These are phyloP conservation scores for Agapostemon virescens DNA, from an alignment of 2,888 invertebrate species.

Conservation along the genomic window DNA sequence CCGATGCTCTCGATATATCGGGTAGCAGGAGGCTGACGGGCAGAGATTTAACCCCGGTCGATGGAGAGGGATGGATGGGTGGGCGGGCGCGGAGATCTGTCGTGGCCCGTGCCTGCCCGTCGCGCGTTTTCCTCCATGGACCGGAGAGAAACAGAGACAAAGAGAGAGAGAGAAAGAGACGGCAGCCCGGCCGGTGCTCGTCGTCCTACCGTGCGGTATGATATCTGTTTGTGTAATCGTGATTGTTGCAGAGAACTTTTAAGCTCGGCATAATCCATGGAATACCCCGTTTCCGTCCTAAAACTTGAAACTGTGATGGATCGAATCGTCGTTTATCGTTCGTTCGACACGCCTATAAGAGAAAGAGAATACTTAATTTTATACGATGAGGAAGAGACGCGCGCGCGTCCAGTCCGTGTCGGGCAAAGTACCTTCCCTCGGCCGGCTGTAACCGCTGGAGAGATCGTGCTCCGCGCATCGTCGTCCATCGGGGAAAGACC, in stretches of 20 bases:
- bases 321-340: conserved; percentile 50
- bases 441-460: conserved; percentile 7
- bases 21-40: too few species aligned
- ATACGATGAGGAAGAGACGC: conserved; percentile 8
- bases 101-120: not conserved
- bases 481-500: not conserved
- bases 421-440: conserved; percentile 41
- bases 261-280: conserved; percentile 78
- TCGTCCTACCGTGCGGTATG: too few species aligned
- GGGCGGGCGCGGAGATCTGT: not conserved
- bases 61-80: too few species aligned
- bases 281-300: conserved; percentile 73
- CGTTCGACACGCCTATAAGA: conserved; percentile 23
- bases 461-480: not conserved
- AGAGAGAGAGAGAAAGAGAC: too few species aligned
- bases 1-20: too few species aligned
- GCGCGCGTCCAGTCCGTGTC: not conserved
- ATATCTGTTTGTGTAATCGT: conserved; percentile 37
- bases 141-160: too few species aligned
- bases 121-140: not conserved
- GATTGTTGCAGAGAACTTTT: conserved; percentile 78
- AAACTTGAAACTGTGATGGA: conserved; percentile 77
- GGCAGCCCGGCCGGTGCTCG: too few species aligned
- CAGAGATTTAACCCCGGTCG: not conserved
- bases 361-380: conserved; percentile 21